Base-by-base conservation (phyloP, 2,797 vertebrate species). In the Tangara arthus region DNA sequence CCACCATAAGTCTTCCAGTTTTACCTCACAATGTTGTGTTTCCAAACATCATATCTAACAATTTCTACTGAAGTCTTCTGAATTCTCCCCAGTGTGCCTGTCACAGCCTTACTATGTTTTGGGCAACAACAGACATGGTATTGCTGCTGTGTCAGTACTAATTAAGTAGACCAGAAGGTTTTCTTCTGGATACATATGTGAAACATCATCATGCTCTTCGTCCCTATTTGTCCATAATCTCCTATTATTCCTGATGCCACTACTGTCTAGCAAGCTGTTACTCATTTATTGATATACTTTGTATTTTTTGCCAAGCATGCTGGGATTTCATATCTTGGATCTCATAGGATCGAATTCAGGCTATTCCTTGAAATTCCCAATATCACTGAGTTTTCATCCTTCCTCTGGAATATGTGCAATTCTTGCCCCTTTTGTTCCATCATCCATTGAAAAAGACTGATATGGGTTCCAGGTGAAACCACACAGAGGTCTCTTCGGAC, bases 21-120 rank as follows among this genome's bases (percentile, higher is more conserved):
- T 75, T 53, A 19, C 23, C 22, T 87, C 6, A 0, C 24, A 39
- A 21, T 0, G 0, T 14, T 69, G 15, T 55, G 32, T 70, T 83
- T 72, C 47, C n/a, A 63, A 32, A 34, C 28, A 52, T 12, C 1
- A 1, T 2, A 47, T 57, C 15, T 61, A 41, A 84, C 14, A 66
- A n/a, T 61, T 89, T 35, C 47, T 59, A 30, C 23, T 41, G 1
- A 55, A 55, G 12, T 82, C 42, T 72, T 85, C 63, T 82, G 56
- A 35, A 66, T 34, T 73, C 16, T 59, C 49, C 23, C 41, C 64
- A 30, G 42, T 46, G 28, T 56, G 9, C n/a, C 28, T 76, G 1
- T 82, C 56, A 61, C 23, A 37, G 15, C 49, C 8, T 80, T 49
- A 8, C 15, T 49, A 5, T 23, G 30, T 64, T 66, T 47, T 73